Conservation (phyloP, 2,888 invertebrate genomes). For the Protophormia terraenovae region DNA sequence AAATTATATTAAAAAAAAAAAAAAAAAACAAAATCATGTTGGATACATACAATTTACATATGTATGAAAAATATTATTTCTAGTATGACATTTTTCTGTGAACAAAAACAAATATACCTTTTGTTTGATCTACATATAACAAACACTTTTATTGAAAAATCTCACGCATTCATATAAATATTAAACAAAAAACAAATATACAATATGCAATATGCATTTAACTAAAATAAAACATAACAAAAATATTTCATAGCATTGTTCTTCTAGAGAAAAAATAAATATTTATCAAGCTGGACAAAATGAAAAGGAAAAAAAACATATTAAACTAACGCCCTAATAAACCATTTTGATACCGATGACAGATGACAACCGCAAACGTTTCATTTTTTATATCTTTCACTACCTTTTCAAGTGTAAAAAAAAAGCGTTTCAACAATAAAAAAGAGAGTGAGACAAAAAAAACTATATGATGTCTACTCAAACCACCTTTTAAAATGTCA, state of each 20-base stretch:
- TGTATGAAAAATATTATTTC: too few relatives aligned
- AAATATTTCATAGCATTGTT: neutral
- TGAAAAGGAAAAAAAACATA: neutral
- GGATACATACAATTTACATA: too few relatives aligned
- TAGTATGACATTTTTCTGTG: too few relatives aligned
- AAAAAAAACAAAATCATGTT: too few relatives aligned
- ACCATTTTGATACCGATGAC: conserved; percentile 63
- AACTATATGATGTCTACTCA: neutral
- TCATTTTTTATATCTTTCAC: conserved; percentile 36
- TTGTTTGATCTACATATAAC: too few relatives aligned
- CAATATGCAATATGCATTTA: neutral
- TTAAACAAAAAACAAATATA: neutral
- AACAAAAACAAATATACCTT: too few relatives aligned
- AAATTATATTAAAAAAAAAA: too few relatives aligned
- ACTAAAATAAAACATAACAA: neutral
- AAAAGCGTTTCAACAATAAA: neutral
- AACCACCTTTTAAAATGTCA: conserved; percentile 53
- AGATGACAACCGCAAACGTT: conserved; percentile 60
- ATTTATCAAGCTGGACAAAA: neutral
- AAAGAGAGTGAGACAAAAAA: conserved; percentile 4
- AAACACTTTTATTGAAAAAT: neutral
- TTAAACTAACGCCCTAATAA: conserved; percentile 57
- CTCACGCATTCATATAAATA: neutral
- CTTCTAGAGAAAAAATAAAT: neutral
- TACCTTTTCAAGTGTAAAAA: conserved; percentile 18